phyloP scores from a whole-genome alignment of 2,113 vertebrate species.

The Callaeas wilsoni region DNA sequence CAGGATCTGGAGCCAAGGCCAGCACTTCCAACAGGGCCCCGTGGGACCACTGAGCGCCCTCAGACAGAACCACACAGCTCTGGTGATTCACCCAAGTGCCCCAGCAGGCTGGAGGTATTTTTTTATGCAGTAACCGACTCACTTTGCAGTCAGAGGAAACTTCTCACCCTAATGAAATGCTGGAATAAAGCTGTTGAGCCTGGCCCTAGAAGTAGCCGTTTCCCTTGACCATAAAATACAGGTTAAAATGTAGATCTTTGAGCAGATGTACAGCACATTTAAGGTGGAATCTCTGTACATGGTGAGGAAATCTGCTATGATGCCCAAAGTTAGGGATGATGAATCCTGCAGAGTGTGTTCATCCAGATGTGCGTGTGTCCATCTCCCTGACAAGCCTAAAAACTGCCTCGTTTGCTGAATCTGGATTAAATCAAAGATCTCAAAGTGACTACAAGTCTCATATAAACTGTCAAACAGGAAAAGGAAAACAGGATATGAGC shows the following conservation, averaged over 20 bases:
- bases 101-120: neutral
- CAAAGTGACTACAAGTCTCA: neutral
- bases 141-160: neutral
- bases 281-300: neutral
- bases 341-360: neutral
- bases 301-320: neutral
- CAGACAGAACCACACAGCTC: neutral
- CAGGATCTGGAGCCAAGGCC: neutral
- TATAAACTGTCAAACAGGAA: neutral
- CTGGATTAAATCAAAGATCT: neutral
- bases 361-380: accelerated
- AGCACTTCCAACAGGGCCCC: neutral
- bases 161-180: neutral
- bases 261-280: neutral
- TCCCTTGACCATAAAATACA: neutral
- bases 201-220: neutral
- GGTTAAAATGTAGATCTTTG: neutral
- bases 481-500: neutral
- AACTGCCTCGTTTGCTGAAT: neutral
- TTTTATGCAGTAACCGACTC: neutral
- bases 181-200: neutral
- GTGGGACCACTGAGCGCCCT: neutral
- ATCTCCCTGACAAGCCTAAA: neutral
- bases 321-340: neutral
- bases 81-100: neutral